phyloP scores from a whole-genome alignment of 1,140 invertebrate genomes.

The Holotrichia oblita region DNA sequence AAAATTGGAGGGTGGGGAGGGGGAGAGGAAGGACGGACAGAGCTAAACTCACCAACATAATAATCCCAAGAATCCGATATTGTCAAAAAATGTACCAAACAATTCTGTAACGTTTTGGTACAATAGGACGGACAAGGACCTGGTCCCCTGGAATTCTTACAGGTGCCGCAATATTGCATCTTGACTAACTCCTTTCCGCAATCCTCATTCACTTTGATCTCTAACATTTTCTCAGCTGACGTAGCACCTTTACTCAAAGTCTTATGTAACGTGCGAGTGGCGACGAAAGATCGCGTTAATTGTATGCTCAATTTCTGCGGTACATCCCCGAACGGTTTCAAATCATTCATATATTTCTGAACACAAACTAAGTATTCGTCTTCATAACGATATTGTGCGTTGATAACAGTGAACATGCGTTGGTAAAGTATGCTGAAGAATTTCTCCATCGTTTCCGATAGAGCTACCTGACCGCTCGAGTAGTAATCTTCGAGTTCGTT shows the following conservation, averaged over 20 bases:
- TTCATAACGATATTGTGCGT: slow-evolving; percentile 89
- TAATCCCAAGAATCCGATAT: slow-evolving; percentile 90
- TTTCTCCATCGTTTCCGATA: slow-evolving; percentile 86
- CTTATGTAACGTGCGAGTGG: slow-evolving; percentile 92
- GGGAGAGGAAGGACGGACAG: too few relatives aligned
- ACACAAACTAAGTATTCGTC: slow-evolving; percentile 88
- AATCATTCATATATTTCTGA: slow-evolving; percentile 88
- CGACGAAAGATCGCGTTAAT: slow-evolving; percentile 92
- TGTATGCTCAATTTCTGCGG: slow-evolving; percentile 89
- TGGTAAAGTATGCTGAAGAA: slow-evolving; percentile 95
- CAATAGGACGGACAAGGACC: slow-evolving; percentile 90
- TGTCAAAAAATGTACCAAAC: slow-evolving; percentile 84
- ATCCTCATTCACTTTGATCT: slow-evolving; percentile 75
- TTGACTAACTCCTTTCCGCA: slow-evolving; percentile 82
- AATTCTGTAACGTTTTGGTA: slow-evolving; percentile 89
- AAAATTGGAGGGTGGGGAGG: too few relatives aligned
- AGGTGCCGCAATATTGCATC: slow-evolving; percentile 88
- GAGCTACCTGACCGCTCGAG: slow-evolving; percentile 79
- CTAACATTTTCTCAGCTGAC: slow-evolving; percentile 82
- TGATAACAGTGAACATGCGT: slow-evolving; percentile 96
- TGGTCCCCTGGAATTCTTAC: slow-evolving; percentile 73
- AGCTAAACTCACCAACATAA: slow-evolving; percentile 81
- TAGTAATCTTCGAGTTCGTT: slow-evolving; percentile 91
- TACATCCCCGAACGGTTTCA: slow-evolving; percentile 94
- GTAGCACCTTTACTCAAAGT: slow-evolving; percentile 84